Conservation (phyloP, 2,113 vertebrate genomes). For the Psilopsiagon aymara region DNA sequence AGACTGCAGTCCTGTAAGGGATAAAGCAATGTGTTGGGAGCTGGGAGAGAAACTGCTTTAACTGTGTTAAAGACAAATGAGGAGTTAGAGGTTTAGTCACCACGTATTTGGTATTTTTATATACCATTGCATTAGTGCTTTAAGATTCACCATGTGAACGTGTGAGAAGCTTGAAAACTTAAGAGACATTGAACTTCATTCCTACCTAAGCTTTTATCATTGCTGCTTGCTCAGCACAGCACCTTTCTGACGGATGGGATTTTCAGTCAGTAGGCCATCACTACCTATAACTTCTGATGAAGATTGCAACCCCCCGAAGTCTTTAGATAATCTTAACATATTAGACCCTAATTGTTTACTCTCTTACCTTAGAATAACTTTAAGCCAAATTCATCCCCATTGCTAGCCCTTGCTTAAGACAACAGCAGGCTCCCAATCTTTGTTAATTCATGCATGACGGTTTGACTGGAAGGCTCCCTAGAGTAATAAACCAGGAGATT, state of each 20-base stretch:
- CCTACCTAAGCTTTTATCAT: not conserved
- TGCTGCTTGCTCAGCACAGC: slow-evolving; percentile 15
- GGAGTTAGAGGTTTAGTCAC: not conserved
- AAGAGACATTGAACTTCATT: not conserved
- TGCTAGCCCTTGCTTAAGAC: not conserved
- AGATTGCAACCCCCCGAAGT: not conserved
- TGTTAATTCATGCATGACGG: not conserved
- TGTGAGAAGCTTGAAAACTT: not conserved
- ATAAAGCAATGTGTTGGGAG: not conserved
- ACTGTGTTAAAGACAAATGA: not conserved
- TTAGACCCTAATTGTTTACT: not conserved
- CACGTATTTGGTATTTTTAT: not conserved
- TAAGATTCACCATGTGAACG: not conserved
- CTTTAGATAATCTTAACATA: not conserved
- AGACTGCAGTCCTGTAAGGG: not conserved
- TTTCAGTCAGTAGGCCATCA: not conserved
- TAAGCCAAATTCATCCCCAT: not conserved
- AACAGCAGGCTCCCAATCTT: not conserved
- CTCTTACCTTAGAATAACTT: not conserved
- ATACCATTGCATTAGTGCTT: not conserved
- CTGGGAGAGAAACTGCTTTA: slow-evolving; percentile 10
- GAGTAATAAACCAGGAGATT: not conserved
- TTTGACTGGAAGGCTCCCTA: not conserved
- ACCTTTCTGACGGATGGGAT: not conserved
- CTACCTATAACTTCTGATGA: not conserved